These are phyloP conservation scores for Apodemus sylvaticus DNA, from an alignment of 2,113 vertebrate genomes.

Conservation along the genomic window DNA sequence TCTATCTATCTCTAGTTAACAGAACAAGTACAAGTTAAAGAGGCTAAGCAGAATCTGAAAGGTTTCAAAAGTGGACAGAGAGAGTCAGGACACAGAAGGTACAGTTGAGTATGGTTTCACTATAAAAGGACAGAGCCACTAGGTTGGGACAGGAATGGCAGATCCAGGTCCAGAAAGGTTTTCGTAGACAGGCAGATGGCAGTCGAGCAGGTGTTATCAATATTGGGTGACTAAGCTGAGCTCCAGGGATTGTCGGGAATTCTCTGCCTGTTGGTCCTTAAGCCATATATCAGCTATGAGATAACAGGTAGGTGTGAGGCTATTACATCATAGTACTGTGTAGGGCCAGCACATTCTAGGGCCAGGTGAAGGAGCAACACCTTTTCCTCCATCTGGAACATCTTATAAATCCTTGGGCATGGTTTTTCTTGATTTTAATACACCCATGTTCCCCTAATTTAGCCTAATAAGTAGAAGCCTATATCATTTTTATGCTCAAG, in stretches of 20 bases:
- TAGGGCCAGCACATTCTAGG: background rate
- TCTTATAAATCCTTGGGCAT: background rate
- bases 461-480: background rate
- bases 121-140: background rate
- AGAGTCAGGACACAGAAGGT: background rate
- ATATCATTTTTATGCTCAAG: background rate
- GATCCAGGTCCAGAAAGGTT: background rate
- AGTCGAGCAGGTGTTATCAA: background rate
- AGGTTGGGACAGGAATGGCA: background rate
- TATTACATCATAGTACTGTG: background rate
- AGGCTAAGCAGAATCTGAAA: background rate
- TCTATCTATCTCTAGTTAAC: background rate
- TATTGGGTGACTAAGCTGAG: background rate
- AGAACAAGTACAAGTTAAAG: background rate
- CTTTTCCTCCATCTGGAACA: background rate
- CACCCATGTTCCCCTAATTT: background rate
- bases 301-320: background rate
- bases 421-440: background rate
- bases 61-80: background rate
- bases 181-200: background rate
- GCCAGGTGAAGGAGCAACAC: background rate
- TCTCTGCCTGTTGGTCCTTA: background rate
- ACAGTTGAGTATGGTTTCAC: background rate
- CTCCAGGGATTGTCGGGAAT: background rate
- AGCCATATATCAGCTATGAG: background rate